Evolutionary conservation across 2,888 invertebrate species (phyloP), one percentile per base, ranked within the genome.

Genomic region (Tenthredo mesomela): DNA sequence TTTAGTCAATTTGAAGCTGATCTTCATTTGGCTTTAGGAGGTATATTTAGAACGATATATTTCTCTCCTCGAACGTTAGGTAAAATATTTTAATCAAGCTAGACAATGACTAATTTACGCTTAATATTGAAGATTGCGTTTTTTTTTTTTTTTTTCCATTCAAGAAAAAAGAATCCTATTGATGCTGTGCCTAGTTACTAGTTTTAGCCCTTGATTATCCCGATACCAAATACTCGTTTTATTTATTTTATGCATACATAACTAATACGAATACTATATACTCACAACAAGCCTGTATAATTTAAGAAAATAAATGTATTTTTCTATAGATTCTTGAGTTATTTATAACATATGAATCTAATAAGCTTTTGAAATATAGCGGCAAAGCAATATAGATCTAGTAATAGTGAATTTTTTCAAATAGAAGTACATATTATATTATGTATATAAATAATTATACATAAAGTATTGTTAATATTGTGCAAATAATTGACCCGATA

Each of bases 171-270:
- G 6, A 82, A 82, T 82, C 67, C 67, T 67, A 40, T 82, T 37
- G 47, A 29, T 37, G 25, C 70, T 67, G 25, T 47, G 50, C 67
- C 82, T 67, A 67, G 82, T 70, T 82, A 25, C 7, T 82, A 65
- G 67, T 65, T 82, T 77, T 61, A 80, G 37, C 58, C 21, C 61
- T 77, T 37, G 21, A 80, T 80, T 40, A 82, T 43, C 25, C 47
- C 40, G 84, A 84, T 86, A 86, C 85, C 85, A 88, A 88, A 89
- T 89, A 87, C 86, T 89, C 87, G 40, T 61, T 85, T 61, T 84
- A 73, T 84, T 43, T 85, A 85, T 86, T 54, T 54, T 77, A 77
- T 77, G 18, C 29, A 33, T 54, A 29, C 3, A 77, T 71, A 65
- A 29, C 12, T 61, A 40, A 15, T 33, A 61, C 29, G 61, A 61